Conservation (phyloP, 2,797 vertebrate species). For the Buphagus erythrorhynchus region DNA sequence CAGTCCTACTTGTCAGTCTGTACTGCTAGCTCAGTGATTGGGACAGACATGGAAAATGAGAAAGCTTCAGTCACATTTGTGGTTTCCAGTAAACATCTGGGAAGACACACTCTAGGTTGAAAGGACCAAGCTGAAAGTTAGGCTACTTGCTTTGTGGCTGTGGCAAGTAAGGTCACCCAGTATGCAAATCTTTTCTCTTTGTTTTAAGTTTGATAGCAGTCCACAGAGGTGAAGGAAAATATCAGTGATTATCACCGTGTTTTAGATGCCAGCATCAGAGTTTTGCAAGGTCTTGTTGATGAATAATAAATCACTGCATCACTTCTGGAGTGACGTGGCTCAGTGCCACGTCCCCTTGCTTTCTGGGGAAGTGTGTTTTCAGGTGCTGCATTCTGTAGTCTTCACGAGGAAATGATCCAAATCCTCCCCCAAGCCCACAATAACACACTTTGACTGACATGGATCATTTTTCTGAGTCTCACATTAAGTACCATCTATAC, state of each 20-base stretch:
- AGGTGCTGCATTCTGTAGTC: not conserved
- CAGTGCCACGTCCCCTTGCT: not conserved
- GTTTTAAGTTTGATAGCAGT: not conserved
- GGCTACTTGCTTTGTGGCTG: not conserved
- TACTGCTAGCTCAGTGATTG: not conserved
- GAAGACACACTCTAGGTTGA: not conserved
- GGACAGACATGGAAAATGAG: not conserved
- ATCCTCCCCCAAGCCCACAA: not conserved
- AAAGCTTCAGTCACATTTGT: not conserved
- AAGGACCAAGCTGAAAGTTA: not conserved
- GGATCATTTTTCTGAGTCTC: not conserved
- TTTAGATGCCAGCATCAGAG: not conserved
- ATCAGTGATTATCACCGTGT: not conserved
- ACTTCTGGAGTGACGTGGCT: not conserved
- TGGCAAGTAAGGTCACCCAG: not conserved
- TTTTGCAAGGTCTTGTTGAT: not conserved
- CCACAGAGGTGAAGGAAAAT: not conserved
- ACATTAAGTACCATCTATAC: not conserved
- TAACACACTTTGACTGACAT: not conserved
- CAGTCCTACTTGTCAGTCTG: rapidly evolving
- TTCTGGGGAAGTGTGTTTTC: not conserved
- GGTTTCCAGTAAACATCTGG: not conserved
- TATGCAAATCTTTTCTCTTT: not conserved
- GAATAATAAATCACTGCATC: not conserved
- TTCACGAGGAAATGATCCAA: not conserved